Evolutionary conservation across 1,140 invertebrate species (phyloP), one percentile per base, ranked within the genome.

Genomic region (Drosophila lacertosa): DNA sequence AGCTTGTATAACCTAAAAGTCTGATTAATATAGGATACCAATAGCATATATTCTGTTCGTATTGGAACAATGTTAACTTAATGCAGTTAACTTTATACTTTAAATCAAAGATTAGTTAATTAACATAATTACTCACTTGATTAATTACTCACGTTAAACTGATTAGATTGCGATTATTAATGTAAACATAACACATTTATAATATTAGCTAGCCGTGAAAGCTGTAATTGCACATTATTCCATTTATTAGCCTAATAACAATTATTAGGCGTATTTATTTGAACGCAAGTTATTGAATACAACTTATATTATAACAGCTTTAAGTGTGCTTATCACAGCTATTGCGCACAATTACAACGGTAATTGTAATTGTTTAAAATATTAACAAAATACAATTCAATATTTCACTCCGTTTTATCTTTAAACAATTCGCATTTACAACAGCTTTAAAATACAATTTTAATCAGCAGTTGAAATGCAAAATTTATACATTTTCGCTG

Each of bases 371-470:
- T n/a, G 20, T 45, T 35, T n/a, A n/a, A 35, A 35, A 35, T 35
- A 35, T 10, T 39, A n/a, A n/a, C 37, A 32, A 44, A 10, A 32
- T 45, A 11, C 13, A 26, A 5, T 26, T 29, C 7, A 18, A 40
- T 40, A 13, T 51, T 37, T 13, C 16, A 10, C 7, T 9, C 3
- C 18, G 9, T 44, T 53, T 44, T 16, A 35, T 11, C 20, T 26
- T 26, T 16, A n/a, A 9, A 18, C 15, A 59, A 55, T 64, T 44
- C 48, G 50, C 18, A 55, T 65, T 64, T 64, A 20, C 10, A 45
- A 45, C 29, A 55, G 51, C 51, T 64, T 57, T 64, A 45, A 64
- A 55, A 55, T 64, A 29, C 9, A 64, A 45, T 45, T 47, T 37
- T n/a, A 57, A 65, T 57, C 39, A 64, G 26, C 39, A 54, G 60